phyloP scores from a whole-genome alignment of 2,797 vertebrate species.

The Ciconia nigra region DNA sequence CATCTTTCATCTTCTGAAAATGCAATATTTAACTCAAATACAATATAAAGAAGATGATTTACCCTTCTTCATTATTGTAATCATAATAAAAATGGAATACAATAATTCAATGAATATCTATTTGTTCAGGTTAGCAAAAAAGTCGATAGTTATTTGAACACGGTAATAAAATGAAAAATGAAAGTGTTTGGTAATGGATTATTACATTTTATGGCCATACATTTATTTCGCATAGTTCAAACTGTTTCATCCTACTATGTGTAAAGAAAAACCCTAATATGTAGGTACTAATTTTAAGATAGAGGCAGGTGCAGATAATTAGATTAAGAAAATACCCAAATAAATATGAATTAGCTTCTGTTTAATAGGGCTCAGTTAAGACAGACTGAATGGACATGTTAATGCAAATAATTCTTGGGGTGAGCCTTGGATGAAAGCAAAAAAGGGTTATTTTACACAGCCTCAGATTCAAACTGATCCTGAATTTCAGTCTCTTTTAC shows the following conservation, averaged over 20 bases:
- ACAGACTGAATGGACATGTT: not conserved
- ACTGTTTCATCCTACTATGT: slow-evolving; percentile 6
- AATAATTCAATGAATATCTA: slow-evolving; percentile 53
- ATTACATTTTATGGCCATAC: slow-evolving; percentile 60
- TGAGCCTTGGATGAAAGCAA: not conserved
- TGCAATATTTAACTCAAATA: slow-evolving; percentile 36
- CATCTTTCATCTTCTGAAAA: not conserved
- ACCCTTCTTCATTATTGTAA: slow-evolving; percentile 32
- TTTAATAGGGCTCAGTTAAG: not conserved
- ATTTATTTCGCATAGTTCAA: slow-evolving; percentile 57
- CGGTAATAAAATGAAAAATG: slow-evolving; percentile 56
- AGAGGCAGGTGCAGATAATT: not conserved
- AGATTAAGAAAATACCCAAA: not conserved
- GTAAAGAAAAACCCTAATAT: not conserved
- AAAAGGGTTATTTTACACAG: not conserved
- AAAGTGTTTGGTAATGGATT: slow-evolving; percentile 50
- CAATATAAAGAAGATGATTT: slow-evolving; percentile 28
- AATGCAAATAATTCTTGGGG: not conserved
- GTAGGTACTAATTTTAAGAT: not conserved
- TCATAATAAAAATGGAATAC: slow-evolving; percentile 32
- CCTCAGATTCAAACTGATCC: not conserved
- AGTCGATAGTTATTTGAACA: slow-evolving; percentile 61
- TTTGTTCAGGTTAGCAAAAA: slow-evolving; percentile 62
- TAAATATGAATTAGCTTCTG: not conserved
- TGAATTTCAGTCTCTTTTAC: not conserved